A percentile compares a stretch with the other conserved stretches of the same genome.
Evolutionary conservation across 2,113 vertebrate genomes (phyloP).

Genomic region (Brachyistius frenatus): DNA sequence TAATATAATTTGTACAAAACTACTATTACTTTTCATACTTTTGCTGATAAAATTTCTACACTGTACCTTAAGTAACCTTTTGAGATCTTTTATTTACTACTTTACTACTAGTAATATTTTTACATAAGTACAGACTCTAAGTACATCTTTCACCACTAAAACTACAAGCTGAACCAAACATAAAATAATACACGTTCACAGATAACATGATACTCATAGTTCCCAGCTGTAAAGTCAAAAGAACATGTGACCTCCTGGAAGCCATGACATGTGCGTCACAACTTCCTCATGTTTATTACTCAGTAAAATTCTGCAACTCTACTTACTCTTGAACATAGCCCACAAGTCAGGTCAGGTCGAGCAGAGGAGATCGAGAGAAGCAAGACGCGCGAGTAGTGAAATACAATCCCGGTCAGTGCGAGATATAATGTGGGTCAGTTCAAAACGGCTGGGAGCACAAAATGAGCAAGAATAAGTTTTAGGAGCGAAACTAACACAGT

Average conservation of each 20-base stretch:
- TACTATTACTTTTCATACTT: too few species aligned
- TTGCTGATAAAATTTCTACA: too few species aligned
- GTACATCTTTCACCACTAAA: neutral
- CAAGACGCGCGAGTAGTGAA: neutral
- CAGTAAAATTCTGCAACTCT: slow-evolving; percentile 11
- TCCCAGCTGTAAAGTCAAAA: neutral
- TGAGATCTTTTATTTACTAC: too few species aligned
- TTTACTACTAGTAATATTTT: neutral
- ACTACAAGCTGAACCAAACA: neutral
- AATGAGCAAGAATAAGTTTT: slow-evolving; percentile 7
- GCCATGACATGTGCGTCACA: neutral
- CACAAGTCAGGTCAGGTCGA: slow-evolving; percentile 11
- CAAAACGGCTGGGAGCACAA: neutral
- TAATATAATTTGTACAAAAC: too few species aligned
- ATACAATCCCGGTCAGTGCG: neutral
- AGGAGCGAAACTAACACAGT: slow-evolving; percentile 1
- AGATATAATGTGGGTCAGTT: slow-evolving; percentile 32
- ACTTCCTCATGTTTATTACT: slow-evolving; percentile 13
- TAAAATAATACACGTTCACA: neutral
- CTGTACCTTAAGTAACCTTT: neutral
- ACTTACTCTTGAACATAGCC: neutral
- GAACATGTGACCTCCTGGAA: neutral
- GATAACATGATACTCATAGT: slow-evolving; percentile 3
- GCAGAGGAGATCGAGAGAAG: neutral
- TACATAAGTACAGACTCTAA: neutral